Conservation (phyloP, 2,888 invertebrate species). For the Drosophila gaucha region DNA sequence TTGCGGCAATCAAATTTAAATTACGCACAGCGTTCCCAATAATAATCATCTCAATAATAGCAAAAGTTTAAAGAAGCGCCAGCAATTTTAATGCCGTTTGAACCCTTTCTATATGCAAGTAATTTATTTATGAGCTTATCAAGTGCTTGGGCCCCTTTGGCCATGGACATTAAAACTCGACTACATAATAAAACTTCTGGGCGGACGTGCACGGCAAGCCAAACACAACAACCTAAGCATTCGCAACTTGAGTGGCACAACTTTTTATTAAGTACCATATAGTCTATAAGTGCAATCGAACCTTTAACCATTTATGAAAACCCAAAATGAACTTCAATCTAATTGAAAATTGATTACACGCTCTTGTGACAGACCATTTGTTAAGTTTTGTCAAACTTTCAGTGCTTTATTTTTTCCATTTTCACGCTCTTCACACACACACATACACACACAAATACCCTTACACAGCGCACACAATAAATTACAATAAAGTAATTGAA, state of each 20-base stretch:
- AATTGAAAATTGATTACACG: slow-evolving; percentile 43
- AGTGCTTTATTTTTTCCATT: slow-evolving; percentile 32
- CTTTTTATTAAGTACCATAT: slow-evolving; percentile 17
- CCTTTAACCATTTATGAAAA: slow-evolving; percentile 48
- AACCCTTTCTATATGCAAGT: slow-evolving; percentile 57
- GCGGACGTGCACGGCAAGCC: slow-evolving; percentile 60
- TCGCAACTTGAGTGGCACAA: slow-evolving; percentile 13
- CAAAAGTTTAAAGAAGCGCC: slow-evolving; percentile 50
- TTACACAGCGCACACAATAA: slow-evolving; percentile 35
- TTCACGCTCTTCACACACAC: slow-evolving; percentile 46
- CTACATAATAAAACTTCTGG: slow-evolving; percentile 68
- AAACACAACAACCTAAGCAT: neutral
- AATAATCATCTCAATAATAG: slow-evolving; percentile 52
- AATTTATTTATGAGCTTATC: slow-evolving; percentile 70
- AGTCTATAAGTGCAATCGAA: slow-evolving; percentile 28
- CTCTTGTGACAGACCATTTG: slow-evolving; percentile 4
- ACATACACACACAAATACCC: neutral
- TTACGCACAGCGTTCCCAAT: slow-evolving; percentile 24
- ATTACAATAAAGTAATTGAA: slow-evolving; percentile 76
- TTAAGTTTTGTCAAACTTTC: slow-evolving; percentile 11
- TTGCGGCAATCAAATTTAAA: slow-evolving; percentile 43
- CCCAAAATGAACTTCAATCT: slow-evolving; percentile 13
- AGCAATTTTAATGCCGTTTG: slow-evolving; percentile 52
- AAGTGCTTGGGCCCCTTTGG: slow-evolving; percentile 31
- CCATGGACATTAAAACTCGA: slow-evolving; percentile 68